A percentile compares a stretch with the other conserved stretches of the same genome.
phyloP scores from a whole-genome alignment of 37 sponge, comb jelly and placozoan genomes.

The Ianthella basta region DNA sequence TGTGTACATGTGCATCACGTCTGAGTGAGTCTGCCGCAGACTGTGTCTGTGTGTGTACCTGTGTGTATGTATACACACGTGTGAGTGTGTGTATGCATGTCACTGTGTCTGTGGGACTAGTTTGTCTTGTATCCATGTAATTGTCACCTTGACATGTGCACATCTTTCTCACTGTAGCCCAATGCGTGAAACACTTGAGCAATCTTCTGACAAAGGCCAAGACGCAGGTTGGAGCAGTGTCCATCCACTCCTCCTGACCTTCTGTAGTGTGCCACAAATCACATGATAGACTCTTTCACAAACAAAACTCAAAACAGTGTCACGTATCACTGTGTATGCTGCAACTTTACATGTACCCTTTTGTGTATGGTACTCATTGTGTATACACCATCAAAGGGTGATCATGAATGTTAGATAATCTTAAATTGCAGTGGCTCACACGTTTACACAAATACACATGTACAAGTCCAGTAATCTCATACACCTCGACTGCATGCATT shows the following conservation, averaged over 20 bases:
- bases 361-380: no score
- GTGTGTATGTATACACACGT: background rate
- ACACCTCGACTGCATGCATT: no score
- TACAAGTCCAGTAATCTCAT: no score
- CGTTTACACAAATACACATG: no score
- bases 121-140: no score
- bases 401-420: no score
- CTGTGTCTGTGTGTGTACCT: background rate
- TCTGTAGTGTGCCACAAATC: background rate
- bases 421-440: no score
- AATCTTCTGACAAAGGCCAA: conserved; percentile 85
- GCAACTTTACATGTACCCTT: no score
- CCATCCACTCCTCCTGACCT: conserved; percentile 79
- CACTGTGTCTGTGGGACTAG: background rate
- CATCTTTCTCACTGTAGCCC: conserved; percentile 47
- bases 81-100: background rate
- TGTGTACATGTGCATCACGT: conserved; percentile 88
- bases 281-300: background rate
- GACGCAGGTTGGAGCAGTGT: conserved; percentile 76
- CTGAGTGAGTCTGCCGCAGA: conserved; percentile 95
- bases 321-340: no score
- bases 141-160: no score
- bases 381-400: no score
- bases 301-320: no score
- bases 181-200: conserved; percentile 92